Evolutionary conservation across 2,113 vertebrate genomes (phyloP), one percentile per base, ranked within the genome.

Genomic region (Lichenostomus cassidix): DNA sequence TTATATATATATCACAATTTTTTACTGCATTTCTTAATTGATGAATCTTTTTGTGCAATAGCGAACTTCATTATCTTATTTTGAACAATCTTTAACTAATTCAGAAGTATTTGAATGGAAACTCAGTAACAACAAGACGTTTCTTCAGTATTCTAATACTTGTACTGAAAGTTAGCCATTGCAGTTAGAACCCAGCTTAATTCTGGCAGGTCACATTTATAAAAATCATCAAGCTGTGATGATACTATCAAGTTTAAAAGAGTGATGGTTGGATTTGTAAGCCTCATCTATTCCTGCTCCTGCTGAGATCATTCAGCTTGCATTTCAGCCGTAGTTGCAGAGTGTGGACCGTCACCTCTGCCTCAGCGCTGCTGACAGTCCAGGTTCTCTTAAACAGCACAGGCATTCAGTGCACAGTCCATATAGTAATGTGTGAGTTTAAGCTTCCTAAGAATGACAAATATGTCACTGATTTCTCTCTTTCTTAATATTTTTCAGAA

Each of bases 401-500:
- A 9, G 29, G 23, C 0, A 0, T 63, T 59, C 23, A 22, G 7
- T 52, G 31, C 15, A 3, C 12, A 22, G 35, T 46, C 56, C 64
- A 12, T 31, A 7, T 35, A 17, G 19, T 7, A 12, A 20, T 20
- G 28, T 81, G 4, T 42, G 24, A 49, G 19, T 12, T 68, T 35
- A 69, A 55, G 39, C 9, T 81, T 71, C 50, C 60, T 27, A 25
- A 49, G 67, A 13, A 63, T 56, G 49, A 49, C 31, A 75, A 62
- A 20, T 89, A 41, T 47, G 55, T 49, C 8, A 44, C 39, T 90
- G 71, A 92, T 35, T 82, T 24, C 35, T 95, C 92, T 96, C 15
- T 83, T 94, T 94, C 1, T 19, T 85, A n/a, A 46, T 64, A 23
- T 95, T 96, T 97, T 96, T 73, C 98, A 99, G 99, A 99, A 98